A percentile compares a stretch with the other conserved stretches of the same genome.
These are phyloP conservation scores for Hippopotamyrus pictus DNA, from an alignment of 2,797 vertebrate species.

Conservation along the genomic window DNA sequence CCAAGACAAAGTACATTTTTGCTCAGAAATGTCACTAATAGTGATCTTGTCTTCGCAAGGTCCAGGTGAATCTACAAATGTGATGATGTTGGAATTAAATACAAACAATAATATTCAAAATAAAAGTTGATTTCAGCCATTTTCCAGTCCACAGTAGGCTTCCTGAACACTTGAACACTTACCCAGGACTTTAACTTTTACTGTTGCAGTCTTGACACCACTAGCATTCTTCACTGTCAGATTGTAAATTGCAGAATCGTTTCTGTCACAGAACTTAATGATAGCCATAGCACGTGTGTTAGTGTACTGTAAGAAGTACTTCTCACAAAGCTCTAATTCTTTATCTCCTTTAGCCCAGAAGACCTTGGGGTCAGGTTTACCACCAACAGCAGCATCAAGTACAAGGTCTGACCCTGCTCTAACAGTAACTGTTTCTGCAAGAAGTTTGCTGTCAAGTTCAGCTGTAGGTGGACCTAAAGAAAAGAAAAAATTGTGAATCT, in stretches of 20 bases:
- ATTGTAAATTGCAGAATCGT: conserved; percentile 87
- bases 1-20: conserved; percentile 91
- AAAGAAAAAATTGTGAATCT: conserved; percentile 14
- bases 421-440: conserved; percentile 80
- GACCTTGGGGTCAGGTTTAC: conserved; percentile 93
- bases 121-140: not conserved
- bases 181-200: conserved; percentile 96
- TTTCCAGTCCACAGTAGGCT: not conserved
- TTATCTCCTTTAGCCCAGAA: conserved; percentile 90
- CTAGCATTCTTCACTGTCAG: conserved; percentile 89
- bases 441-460: conserved; percentile 84
- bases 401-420: conserved; percentile 94
- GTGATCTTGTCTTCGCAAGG: conserved; percentile 77
- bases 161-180: conserved; percentile 42
- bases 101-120: not conserved
- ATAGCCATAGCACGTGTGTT: conserved; percentile 83
- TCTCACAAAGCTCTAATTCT: conserved; percentile 90
- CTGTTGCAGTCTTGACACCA: conserved; percentile 87
- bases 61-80: conserved; percentile 82
- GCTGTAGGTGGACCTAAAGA: conserved; percentile 81
- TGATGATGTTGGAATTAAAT: conserved; percentile 18
- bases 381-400: conserved; percentile 89
- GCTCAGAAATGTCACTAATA: conserved; percentile 83
- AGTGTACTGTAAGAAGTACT: conserved; percentile 88
- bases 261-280: conserved; percentile 96